Base-by-base conservation (phyloP, 2,113 vertebrate species). In the Alligator mississippiensis region DNA sequence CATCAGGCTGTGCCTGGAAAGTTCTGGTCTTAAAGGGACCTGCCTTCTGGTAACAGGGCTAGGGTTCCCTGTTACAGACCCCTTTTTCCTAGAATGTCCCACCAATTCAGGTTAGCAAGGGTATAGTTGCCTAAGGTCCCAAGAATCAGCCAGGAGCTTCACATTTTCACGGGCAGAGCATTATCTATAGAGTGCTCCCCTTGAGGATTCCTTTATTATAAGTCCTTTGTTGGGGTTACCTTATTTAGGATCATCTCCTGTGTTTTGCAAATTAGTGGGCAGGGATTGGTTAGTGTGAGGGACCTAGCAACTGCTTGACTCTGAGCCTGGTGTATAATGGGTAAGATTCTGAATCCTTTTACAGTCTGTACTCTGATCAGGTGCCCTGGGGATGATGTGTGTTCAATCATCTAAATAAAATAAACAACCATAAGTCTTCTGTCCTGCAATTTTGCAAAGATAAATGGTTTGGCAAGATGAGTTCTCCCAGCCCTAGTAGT, bases 381-480 rank as follows among this genome's bases (percentile, higher is more conserved):
- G n/a, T 86, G 17, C 76, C 72, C 83, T 95, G 47, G 30, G 83
- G 47, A 30, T 90, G 72, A 22, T 57, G 75, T 24, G 21, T 5
- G 6, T 3, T 3, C 4, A 6, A 22, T 55, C 30, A 82, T 82
- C 64, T 88, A 9, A 76, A 28, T 90, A 77, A 18, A 64, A 0
- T 30, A 82, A 90, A 66, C 78, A 94, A 66, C 47, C 70, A 70
- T 11, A 47, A 15, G 34, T 88, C 92, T 55, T 84, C 22, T 57
- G 9, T 88, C 81, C 24, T 80, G 89, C 59, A 82, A 10, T 66
- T 95, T 88, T 88, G 84, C 72, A 76, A 82, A 88, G 89, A 80
- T 7, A 78, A 95, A 94, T 85, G 11, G 27, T 80, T 90, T 88
- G 78, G 55, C 66, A 84, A 84, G 18, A 2, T 1, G 76, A 82